These are phyloP conservation scores for Trachymyrmex septentrionalis DNA, from an alignment of 1,140 invertebrate genomes.

Conservation along the genomic window DNA sequence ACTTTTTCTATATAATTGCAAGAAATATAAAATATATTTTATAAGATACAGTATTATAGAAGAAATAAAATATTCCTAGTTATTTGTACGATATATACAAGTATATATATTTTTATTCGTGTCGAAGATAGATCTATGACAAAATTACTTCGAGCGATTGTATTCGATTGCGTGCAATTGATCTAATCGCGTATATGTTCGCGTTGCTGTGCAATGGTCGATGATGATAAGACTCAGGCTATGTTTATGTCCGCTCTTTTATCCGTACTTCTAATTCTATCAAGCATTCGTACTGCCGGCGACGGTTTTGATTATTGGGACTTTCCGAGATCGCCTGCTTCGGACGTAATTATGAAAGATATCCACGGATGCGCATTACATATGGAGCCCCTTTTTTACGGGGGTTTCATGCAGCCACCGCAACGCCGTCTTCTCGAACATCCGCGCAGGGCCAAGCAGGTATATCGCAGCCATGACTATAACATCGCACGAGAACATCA, in stretches of 20 bases:
- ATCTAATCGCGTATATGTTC: conserved; percentile 41
- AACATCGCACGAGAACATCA: conserved; percentile 19
- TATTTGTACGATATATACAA: neutral
- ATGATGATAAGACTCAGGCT: conserved; percentile 70
- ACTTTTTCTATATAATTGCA: neutral
- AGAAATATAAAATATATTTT: neutral
- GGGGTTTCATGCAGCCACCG: neutral
- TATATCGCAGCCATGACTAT: conserved; percentile 4
- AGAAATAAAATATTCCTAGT: conserved; percentile 7
- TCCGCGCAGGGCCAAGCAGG: conserved; percentile 35
- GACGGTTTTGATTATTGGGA: conserved; percentile 16
- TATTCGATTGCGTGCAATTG: conserved; percentile 28
- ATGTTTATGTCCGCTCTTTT: conserved; percentile 75
- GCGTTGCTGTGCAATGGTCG: conserved; percentile 29
- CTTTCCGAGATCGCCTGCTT: neutral
- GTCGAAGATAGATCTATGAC: neutral
- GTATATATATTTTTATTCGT: neutral
- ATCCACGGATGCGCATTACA: neutral
- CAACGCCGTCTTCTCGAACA: conserved; percentile 61
- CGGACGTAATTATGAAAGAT: neutral
- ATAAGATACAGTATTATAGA: neutral
- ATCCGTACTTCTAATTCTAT: conserved; percentile 61
- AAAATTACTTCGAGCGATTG: neutral
- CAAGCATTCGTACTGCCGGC: conserved; percentile 21
- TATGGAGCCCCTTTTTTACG: conserved; percentile 1